phyloP scores from a whole-genome alignment of 2,888 invertebrate genomes.

The Zaprionus lineosus region DNA sequence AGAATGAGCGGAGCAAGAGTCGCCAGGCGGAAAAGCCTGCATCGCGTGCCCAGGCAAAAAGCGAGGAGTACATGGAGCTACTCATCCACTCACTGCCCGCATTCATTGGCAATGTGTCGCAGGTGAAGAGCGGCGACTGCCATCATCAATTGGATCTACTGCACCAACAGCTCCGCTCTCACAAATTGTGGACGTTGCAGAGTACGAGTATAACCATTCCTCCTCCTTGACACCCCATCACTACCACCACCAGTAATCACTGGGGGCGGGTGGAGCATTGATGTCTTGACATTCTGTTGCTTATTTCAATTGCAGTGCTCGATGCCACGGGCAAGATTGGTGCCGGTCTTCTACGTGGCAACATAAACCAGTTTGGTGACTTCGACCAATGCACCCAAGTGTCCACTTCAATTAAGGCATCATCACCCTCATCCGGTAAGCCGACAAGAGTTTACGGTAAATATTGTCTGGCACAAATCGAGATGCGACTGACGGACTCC shows the following conservation, averaged over 20 bases:
- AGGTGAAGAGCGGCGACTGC: slow-evolving; percentile 86
- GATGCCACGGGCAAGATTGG: slow-evolving; percentile 89
- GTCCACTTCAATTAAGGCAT: slow-evolving; percentile 85
- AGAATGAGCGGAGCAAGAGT: slow-evolving; percentile 7
- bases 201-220: slow-evolving; percentile 86
- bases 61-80: slow-evolving; percentile 82
- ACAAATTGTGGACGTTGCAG: slow-evolving; percentile 88
- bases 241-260: background rate
- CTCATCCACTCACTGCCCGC: slow-evolving; percentile 87
- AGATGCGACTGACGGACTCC: slow-evolving; percentile 85
- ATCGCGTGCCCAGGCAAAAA: background rate
- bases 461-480: slow-evolving; percentile 87
- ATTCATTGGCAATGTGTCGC: slow-evolving; percentile 87
- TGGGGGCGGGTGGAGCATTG: background rate
- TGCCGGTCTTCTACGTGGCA: slow-evolving; percentile 87
- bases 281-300: slow-evolving; percentile 3
- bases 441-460: slow-evolving; percentile 87
- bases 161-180: slow-evolving; percentile 87
- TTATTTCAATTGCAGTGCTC: slow-evolving; percentile 84
- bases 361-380: slow-evolving; percentile 88
- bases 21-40: slow-evolving; percentile 5
- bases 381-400: slow-evolving; percentile 87
- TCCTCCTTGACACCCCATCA: too few relatives aligned
- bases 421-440: slow-evolving; percentile 85
- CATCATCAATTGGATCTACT: slow-evolving; percentile 87